phyloP scores from a whole-genome alignment of 1,140 invertebrate species.

The Penaeus vannamei region DNA sequence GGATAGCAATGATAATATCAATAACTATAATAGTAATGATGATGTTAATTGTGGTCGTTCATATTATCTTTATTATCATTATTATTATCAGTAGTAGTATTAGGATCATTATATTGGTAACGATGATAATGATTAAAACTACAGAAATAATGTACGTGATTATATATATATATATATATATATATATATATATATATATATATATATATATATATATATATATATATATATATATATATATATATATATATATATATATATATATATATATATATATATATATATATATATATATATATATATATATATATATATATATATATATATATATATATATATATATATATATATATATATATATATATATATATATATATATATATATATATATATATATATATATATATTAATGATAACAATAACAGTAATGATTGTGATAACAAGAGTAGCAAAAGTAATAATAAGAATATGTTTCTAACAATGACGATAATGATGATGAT shows the following conservation, averaged over 20 bases:
- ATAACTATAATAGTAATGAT: too few species aligned
- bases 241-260: background rate
- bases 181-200: slow-evolving; percentile 6
- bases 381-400: slow-evolving; percentile 2
- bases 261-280: slow-evolving; percentile 1
- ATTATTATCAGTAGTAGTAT: too few species aligned
- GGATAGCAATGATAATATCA: too few species aligned
- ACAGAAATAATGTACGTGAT: too few species aligned
- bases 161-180: background rate
- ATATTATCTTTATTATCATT: too few species aligned
- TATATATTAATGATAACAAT: background rate
- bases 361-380: slow-evolving; percentile 23
- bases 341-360: slow-evolving; percentile 6
- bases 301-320: slow-evolving; percentile 27
- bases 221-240: background rate
- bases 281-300: slow-evolving; percentile 33
- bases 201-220: background rate
- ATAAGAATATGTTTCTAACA: background rate
- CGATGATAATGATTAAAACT: too few species aligned
- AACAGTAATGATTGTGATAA: background rate
- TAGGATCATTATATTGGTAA: too few species aligned
- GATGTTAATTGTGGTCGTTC: too few species aligned
- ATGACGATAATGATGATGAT: too few species aligned
- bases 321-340: background rate
- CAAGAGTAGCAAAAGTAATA: background rate